These are phyloP conservation scores for Ophion costatus DNA, from an alignment of 2,888 invertebrate species.

Conservation along the genomic window DNA sequence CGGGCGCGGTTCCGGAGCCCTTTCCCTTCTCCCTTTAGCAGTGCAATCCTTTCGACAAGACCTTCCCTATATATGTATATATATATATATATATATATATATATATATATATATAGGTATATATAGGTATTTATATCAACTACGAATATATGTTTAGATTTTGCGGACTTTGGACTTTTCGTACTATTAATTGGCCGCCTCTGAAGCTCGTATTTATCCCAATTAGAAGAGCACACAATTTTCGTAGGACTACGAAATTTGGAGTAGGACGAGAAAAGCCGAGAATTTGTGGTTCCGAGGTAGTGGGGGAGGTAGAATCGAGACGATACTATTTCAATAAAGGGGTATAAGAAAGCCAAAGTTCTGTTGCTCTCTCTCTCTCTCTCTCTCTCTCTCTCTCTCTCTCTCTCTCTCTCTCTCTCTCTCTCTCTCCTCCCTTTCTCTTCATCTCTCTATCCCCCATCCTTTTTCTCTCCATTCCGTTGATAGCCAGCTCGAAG, in stretches of 20 bases:
- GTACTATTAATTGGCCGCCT: constrained; percentile 33
- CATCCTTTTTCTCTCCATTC: too few relatives aligned
- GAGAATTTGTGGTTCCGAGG: constrained; percentile 32
- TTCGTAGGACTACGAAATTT: constrained; percentile 19
- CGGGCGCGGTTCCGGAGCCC: background rate
- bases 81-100: background rate
- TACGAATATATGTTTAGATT: background rate
- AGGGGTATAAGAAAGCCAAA: constrained; percentile 16
- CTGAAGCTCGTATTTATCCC: constrained; percentile 30
- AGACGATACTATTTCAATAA: constrained; percentile 29
- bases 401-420: constrained; percentile 29
- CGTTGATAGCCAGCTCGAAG: too few relatives aligned
- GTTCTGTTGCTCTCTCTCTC: background rate
- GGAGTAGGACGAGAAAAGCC: constrained; percentile 22
- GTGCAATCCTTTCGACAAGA: constrained; percentile 16
- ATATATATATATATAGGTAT: too few relatives aligned
- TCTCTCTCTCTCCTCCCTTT: background rate
- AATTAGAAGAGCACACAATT: constrained; percentile 35
- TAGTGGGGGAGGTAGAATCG: constrained; percentile 22
- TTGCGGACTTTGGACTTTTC: background rate
- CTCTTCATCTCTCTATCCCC: too few relatives aligned
- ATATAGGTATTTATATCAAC: too few relatives aligned
- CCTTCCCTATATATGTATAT: background rate
- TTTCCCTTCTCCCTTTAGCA: constrained; percentile 3
- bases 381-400: constrained; percentile 22